Conservation (phyloP, 2,797 vertebrate species). For the Bucorvus abyssinicus region DNA sequence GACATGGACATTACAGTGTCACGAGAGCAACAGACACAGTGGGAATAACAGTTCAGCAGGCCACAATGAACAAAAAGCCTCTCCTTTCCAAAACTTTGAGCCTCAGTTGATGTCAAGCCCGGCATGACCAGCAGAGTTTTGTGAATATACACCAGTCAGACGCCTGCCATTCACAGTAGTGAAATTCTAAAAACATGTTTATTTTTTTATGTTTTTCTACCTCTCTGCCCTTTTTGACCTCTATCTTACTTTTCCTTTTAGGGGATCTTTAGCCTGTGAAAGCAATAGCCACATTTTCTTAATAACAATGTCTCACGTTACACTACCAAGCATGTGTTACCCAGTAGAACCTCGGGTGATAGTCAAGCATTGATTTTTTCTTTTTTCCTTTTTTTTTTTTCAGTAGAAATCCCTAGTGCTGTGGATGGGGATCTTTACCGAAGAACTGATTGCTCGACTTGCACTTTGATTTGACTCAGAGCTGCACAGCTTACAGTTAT, state of each 20-base stretch:
- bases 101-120: neutral
- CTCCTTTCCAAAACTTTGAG: neutral
- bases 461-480: neutral
- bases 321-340: rapidly evolving
- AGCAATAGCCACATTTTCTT: neutral
- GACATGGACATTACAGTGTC: neutral
- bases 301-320: neutral
- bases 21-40: neutral
- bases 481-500: neutral
- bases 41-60: neutral
- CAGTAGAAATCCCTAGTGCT: neutral
- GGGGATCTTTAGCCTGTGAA: neutral
- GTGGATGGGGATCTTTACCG: neutral
- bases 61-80: neutral
- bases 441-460: neutral
- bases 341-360: neutral
- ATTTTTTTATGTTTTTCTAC: neutral
- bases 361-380: neutral
- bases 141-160: neutral
- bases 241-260: neutral
- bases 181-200: neutral
- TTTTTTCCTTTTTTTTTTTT: neutral
- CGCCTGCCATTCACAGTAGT: neutral
- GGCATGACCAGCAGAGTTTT: neutral
- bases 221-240: neutral